Base-by-base conservation (phyloP, 2,113 vertebrate species). In the Pachypanchax playfairii region DNA sequence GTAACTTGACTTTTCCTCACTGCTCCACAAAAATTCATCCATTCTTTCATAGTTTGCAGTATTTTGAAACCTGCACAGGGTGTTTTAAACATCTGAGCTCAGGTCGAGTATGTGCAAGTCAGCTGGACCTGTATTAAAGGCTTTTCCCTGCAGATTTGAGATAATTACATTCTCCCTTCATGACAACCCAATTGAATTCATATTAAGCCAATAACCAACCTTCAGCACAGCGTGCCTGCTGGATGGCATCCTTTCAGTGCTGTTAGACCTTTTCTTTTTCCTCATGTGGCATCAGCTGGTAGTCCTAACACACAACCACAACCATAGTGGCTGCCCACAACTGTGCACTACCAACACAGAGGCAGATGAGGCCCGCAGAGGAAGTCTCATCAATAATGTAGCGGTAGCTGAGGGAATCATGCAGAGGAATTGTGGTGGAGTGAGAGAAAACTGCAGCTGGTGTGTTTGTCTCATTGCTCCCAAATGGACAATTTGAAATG, bases 361-460 rank as follows among this genome's bases (percentile, higher is more conserved):
- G 80, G 77, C 72, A 82, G 79, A 85, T 62, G 70, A 77, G 82
- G 72, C 73, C 7, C 31, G 60, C 79, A 20, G 66, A 80, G 85
- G 72, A 77, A 74, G 75, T 70, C 74, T 83, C 80, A 88, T 89
- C 79, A 84, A 84, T 88, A 83, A 88, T 88, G 44, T 55, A 70
- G 73, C 17, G 12, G 68, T 41, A 61, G 80, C 77, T 56, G 42
- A 49, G 65, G 83, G 81, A 67, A 56, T 70, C 67, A 26, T 70
- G 73, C 65, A 53, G 68, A 79, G 82, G 73, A 70, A 77, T 83
- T 68, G 73, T 52, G 56, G 56, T 53, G 67, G 65, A 58, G 39
- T 47, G 73, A 83, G 69, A 62, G 67, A 81, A 70, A 75, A 74
- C 29, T 83, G 82, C 79, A 82, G 66, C 79, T 78, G 82, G 55